Evolutionary conservation across 2,888 invertebrate species (phyloP), one percentile per base, ranked within the genome.

Genomic region (Bombyx huttoni): DNA sequence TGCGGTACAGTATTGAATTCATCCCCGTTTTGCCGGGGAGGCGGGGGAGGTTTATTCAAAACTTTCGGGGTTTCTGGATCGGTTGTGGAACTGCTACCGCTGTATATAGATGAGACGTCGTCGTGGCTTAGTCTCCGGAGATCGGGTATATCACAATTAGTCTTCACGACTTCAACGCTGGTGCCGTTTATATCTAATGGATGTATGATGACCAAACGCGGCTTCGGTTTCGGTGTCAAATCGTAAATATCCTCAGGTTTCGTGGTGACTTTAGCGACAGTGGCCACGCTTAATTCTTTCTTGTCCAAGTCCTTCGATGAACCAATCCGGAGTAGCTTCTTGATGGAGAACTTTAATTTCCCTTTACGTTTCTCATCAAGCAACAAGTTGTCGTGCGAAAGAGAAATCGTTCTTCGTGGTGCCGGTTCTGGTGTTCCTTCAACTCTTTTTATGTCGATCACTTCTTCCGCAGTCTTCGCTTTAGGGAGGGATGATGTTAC

Each of bases 151-250:
- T 89, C 89, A 62, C 78, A 76, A 64, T 87, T 88, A 3, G 86
- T 81, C 71, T 91, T 91, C 56, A 95, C 91, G 46, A 96, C 95
- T 71, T 96, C 94, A 1, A 95, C 94, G 56, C 90, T 93, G 9
- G 93, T 92, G 35, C 94, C 94, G 74, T 95, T 95, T 55, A 96
- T 90, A 68, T 96, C 96, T 63, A 95, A 88, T 12, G 96, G 96
- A 89, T 96, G 96, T 57, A 96, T 95, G 61, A 96, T 96, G 55
- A 96, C 95, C 33, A 96, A 87, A 13, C 94, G 90, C 3, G 94
- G 94, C 67, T 94, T 94, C 7, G 91, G 91, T 65, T 91, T 90
- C 8, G 91, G 91, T 14, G 90, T 89, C 50, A 89, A 78, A 48
- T 90, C 90, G 53, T 81, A 85, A 40, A 90, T 83, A 56, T 91